Evolutionary conservation across 2,113 vertebrate species (phyloP).

Genomic region (Pangasianodon gigas): DNA sequence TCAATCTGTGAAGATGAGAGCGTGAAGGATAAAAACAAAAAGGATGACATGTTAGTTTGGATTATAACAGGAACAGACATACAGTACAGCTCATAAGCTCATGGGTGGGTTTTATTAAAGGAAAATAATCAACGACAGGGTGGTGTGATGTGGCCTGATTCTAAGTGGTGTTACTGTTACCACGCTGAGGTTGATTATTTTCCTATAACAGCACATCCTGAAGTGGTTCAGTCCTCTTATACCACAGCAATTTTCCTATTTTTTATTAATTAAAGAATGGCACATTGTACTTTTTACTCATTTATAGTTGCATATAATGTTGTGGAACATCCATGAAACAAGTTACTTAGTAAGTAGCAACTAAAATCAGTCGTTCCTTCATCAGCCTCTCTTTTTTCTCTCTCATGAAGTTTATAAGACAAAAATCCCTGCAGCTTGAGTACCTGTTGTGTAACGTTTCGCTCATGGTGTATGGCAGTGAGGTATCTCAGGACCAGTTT

Average conservation of each 20-base stretch:
- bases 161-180: too few species aligned
- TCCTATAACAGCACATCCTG: too few species aligned
- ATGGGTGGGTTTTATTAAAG: background rate
- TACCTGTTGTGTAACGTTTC: conserved; percentile 85
- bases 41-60: background rate
- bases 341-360: background rate
- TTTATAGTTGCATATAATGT: background rate
- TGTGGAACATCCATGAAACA: background rate
- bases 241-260: too few species aligned
- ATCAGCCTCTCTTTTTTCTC: background rate
- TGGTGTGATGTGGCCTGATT: too few species aligned
- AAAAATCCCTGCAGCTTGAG: background rate
- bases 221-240: too few species aligned
- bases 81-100: background rate
- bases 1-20: conserved; percentile 74
- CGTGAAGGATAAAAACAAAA: background rate
- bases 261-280: background rate
- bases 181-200: too few species aligned
- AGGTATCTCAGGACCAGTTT: conserved; percentile 93
- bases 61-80: background rate
- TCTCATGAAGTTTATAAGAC: background rate
- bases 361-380: background rate
- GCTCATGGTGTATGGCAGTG: conserved; percentile 89
- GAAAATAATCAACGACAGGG: too few species aligned
- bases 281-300: background rate